Conservation (phyloP, 2,888 invertebrate genomes). For the Tubulanus polymorphus region DNA sequence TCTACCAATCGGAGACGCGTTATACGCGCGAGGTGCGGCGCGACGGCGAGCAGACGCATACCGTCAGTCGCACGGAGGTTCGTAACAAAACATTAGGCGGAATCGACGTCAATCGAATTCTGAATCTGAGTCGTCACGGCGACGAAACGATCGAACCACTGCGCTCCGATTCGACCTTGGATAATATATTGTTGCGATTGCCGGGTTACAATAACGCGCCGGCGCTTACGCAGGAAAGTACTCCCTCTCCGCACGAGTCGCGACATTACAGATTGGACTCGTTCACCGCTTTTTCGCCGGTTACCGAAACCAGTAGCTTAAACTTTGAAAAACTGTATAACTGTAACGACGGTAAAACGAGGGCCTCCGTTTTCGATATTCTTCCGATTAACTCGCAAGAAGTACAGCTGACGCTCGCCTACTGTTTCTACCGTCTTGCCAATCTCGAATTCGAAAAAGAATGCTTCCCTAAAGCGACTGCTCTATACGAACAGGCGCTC, state of each 20-base stretch:
- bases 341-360: not conserved
- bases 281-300: not conserved
- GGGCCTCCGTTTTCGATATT: not conserved
- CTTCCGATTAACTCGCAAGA: not conserved
- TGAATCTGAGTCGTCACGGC: too few relatives aligned
- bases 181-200: too few relatives aligned
- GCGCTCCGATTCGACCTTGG: too few relatives aligned
- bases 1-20: too few relatives aligned
- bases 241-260: not conserved
- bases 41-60: too few relatives aligned
- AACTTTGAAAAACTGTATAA: not conserved
- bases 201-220: too few relatives aligned
- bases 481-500: not conserved
- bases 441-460: not conserved
- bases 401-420: not conserved
- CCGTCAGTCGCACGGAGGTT: too few relatives aligned
- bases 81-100: too few relatives aligned
- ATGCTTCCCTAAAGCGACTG: slow-evolving; percentile 22
- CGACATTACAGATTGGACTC: not conserved
- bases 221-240: too few relatives aligned
- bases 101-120: too few relatives aligned
- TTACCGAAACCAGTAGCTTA: not conserved
- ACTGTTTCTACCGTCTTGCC: not conserved
- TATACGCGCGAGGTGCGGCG: too few relatives aligned
- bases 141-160: too few relatives aligned